Percentiles rank a stretch among this genome's conserved stretches.
Conservation (phyloP, 2,888 invertebrate genomes). For the Corbicula japonica region DNA sequence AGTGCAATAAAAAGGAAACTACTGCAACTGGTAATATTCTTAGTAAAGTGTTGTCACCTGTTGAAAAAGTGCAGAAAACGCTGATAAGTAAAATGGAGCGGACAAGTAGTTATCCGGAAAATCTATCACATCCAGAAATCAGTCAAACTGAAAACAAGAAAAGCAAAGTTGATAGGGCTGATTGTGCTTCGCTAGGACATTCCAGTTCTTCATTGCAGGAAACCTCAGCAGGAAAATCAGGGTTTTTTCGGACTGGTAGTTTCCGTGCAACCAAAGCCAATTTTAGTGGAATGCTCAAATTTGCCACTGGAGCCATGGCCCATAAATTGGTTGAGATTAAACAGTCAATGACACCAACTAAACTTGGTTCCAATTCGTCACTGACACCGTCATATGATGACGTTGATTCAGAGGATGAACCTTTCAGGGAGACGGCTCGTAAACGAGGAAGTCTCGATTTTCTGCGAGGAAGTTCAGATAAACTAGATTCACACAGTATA, state of each 20-base stretch:
- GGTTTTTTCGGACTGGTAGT: conserved; percentile 67
- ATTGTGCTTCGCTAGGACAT: conserved; percentile 46
- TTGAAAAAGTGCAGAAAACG: conserved; percentile 71
- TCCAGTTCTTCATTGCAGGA: conserved; percentile 67
- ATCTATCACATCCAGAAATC: conserved; percentile 45
- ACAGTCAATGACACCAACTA: conserved; percentile 82
- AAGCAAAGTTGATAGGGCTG: conserved; percentile 23
- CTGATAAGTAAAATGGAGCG: conserved; percentile 72
- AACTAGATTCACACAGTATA: conserved; percentile 57
- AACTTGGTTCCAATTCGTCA: conserved; percentile 75
- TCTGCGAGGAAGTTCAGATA: conserved; percentile 63
- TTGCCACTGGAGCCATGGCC: conserved; percentile 78
- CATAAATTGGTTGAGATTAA: conserved; percentile 83
- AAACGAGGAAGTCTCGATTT: conserved; percentile 68
- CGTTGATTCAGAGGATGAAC: conserved; percentile 73
- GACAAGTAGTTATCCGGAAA: conserved; percentile 77
- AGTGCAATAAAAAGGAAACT: conserved; percentile 55
- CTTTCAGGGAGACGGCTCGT: conserved; percentile 30
- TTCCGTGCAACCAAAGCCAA: conserved; percentile 75
- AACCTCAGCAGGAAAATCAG: conserved; percentile 50
- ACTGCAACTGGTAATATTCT: conserved; percentile 3
- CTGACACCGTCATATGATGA: conserved; percentile 75
- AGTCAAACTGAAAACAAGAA: conserved; percentile 19
- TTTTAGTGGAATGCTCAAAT: conserved; percentile 79
- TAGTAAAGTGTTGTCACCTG: conserved; percentile 48